These are phyloP conservation scores for Camponotus fellah DNA, from an alignment of 2,888 invertebrate species.

Conservation along the genomic window DNA sequence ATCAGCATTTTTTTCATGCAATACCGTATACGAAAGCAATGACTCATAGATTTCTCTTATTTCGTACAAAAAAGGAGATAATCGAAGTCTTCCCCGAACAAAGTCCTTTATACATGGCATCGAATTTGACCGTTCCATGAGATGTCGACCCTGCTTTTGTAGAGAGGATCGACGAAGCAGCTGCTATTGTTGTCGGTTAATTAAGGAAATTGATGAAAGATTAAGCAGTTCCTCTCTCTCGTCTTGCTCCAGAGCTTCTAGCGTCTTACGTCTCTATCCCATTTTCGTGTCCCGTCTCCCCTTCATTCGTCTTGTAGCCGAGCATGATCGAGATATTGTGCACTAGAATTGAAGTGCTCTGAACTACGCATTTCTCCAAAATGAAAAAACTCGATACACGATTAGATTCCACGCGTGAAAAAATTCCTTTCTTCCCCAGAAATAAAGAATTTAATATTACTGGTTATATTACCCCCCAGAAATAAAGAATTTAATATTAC, in stretches of 20 bases:
- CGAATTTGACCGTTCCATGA: conserved; percentile 58
- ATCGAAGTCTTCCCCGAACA: conserved; percentile 37
- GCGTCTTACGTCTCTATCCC: conserved; percentile 36
- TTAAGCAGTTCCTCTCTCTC: conserved; percentile 70
- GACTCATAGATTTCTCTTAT: conserved; percentile 15
- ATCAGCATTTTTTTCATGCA: neutral
- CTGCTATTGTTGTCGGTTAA: conserved; percentile 80
- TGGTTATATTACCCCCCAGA: too few species aligned
- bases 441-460: conserved; percentile 9
- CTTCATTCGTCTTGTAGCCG: conserved; percentile 48
- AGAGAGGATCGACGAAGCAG: conserved; percentile 63
- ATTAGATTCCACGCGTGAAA: conserved; percentile 29
- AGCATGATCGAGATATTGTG: conserved; percentile 72
- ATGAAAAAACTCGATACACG: conserved; percentile 56
- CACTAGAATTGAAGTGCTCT: conserved; percentile 62
- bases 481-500: neutral
- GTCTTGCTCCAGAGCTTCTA: conserved; percentile 22
- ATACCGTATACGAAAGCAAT: neutral
- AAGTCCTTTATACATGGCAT: conserved; percentile 62
- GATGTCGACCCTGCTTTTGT: neutral
- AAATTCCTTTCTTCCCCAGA: neutral
- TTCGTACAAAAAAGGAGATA: conserved; percentile 7
- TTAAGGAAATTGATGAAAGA: conserved; percentile 82
- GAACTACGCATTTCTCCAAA: conserved; percentile 31
- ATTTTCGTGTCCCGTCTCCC: conserved; percentile 38